Evolutionary conservation across 2,797 vertebrate genomes (phyloP).

Genomic region (Lates japonicus): DNA sequence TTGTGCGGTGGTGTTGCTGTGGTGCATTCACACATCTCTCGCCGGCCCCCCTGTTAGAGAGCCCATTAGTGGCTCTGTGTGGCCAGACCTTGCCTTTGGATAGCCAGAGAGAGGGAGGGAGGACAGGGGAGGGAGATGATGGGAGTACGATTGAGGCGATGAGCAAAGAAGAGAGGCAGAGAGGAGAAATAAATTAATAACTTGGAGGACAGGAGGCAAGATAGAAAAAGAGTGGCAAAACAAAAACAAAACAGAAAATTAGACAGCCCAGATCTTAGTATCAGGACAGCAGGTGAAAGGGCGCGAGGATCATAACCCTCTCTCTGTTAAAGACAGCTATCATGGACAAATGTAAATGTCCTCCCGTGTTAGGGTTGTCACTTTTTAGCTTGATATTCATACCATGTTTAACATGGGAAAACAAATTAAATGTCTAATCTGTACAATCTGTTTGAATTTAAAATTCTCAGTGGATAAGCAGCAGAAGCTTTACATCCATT

Average conservation of each 20-base stretch:
- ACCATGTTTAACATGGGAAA: not conserved
- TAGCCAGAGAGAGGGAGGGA: slow-evolving; percentile 19
- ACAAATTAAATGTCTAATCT: not conserved
- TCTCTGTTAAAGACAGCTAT: not conserved
- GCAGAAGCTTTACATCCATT: not conserved
- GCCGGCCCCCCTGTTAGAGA: slow-evolving; percentile 56
- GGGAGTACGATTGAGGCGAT: not conserved
- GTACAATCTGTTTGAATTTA: not conserved
- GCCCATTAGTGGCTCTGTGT: slow-evolving; percentile 71
- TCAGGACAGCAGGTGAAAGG: not conserved
- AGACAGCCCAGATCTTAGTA: not conserved
- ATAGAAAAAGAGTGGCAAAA: not conserved
- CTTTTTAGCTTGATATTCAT: not conserved
- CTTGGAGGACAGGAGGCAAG: not conserved
- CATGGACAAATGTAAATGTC: not conserved
- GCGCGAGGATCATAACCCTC: not conserved
- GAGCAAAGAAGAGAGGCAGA: not conserved
- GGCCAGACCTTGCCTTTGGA: slow-evolving; percentile 52
- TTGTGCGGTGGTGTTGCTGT: slow-evolving; percentile 37
- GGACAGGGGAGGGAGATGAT: not conserved
- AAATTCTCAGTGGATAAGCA: not conserved
- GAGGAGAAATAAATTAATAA: slow-evolving; percentile 18
- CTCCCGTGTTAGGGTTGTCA: not conserved
- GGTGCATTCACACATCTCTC: slow-evolving; percentile 60
- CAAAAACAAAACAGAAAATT: slow-evolving; percentile 1